A percentile compares a stretch with the other conserved stretches of the same genome.
These are phyloP conservation scores for Poecile montanus DNA, from an alignment of 2,797 vertebrate species.

Conservation along the genomic window DNA sequence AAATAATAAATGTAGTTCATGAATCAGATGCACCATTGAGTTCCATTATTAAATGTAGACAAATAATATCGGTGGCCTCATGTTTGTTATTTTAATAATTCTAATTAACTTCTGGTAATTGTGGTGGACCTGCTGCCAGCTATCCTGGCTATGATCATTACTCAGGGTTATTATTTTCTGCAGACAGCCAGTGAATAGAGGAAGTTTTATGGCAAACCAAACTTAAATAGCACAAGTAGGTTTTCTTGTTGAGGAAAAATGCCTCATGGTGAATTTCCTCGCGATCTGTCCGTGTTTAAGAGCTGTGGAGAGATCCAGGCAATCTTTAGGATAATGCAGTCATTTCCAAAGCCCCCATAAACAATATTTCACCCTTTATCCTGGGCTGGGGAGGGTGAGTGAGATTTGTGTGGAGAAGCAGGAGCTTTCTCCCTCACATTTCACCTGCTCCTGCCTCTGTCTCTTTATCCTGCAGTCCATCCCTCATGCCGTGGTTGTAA, in stretches of 20 bases:
- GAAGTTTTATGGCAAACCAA: conserved; percentile 54
- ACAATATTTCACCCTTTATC: background rate
- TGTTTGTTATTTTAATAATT: conserved; percentile 75
- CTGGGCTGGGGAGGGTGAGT: conserved; percentile 3
- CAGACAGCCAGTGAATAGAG: conserved; percentile 38
- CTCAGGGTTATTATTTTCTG: conserved; percentile 62
- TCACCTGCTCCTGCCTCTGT: background rate
- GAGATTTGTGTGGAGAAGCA: background rate
- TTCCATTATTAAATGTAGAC: conserved; percentile 67
- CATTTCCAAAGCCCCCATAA: conserved; percentile 3
- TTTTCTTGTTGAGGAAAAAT: conserved; percentile 47
- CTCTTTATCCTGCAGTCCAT: background rate
- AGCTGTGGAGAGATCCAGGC: conserved; percentile 17
- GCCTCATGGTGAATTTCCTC: conserved; percentile 10
- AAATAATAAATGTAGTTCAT: conserved; percentile 57
- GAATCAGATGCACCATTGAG: conserved; percentile 50
- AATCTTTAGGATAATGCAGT: conserved; percentile 28
- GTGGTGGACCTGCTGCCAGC: conserved; percentile 61
- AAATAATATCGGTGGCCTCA: conserved; percentile 37
- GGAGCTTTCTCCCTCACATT: background rate
- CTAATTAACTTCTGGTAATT: conserved; percentile 78
- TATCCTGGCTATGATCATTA: background rate
- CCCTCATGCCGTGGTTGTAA: background rate
- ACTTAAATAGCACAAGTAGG: conserved; percentile 18
- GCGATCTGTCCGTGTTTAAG: conserved; percentile 11